Base-by-base conservation (phyloP, 2,113 vertebrate species). In the Nansenia antarctica region DNA sequence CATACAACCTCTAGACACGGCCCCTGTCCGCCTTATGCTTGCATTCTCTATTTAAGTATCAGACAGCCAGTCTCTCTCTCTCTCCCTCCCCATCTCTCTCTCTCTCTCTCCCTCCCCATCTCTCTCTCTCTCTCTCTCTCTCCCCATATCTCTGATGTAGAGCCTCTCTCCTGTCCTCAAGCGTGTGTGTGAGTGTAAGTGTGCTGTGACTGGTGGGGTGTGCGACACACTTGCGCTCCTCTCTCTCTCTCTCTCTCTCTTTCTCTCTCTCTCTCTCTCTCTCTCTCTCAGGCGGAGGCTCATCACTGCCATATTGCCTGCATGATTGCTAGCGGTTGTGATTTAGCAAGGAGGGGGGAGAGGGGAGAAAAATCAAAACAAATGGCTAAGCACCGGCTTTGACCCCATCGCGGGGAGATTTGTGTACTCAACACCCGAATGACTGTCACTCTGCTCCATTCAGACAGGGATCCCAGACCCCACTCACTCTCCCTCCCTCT, bases 361-460 rank as follows among this genome's bases (percentile, higher is more conserved):
- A 18, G 66, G 39, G n/a, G 64, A 62, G 32, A 81, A 79, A 24
- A 45, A 39, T 79, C 78, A 73, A 85, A 89, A 89, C 84, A 90
- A 91, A 90, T 85, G 78, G 79, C 75, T 62, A 72, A 86, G 89
- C 83, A 84, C 79, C 47, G 62, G 70, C 85, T 82, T 74, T 90
- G 85, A 90, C 88, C 86, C 79, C 76, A 82, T 84, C 86, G 75
- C 30, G 20, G 76, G 67, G 82, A 86, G 82, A 88, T 90, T 82
- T 88, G 82, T 88, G 80, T 85, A 82, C 80, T 89, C 78, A 63
- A 69, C 72, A 35, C 3, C 57, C 74, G 58, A 78, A 66, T 87
- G 81, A 86, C 87, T 84, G 81, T 85, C 76, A 53, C 73, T 81
- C 76, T 24, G 55, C 75, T 85, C 85, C 73, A 87, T 91, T 92